Evolutionary conservation across 2,888 invertebrate genomes (phyloP).

Genomic region (Elysia crispata): DNA sequence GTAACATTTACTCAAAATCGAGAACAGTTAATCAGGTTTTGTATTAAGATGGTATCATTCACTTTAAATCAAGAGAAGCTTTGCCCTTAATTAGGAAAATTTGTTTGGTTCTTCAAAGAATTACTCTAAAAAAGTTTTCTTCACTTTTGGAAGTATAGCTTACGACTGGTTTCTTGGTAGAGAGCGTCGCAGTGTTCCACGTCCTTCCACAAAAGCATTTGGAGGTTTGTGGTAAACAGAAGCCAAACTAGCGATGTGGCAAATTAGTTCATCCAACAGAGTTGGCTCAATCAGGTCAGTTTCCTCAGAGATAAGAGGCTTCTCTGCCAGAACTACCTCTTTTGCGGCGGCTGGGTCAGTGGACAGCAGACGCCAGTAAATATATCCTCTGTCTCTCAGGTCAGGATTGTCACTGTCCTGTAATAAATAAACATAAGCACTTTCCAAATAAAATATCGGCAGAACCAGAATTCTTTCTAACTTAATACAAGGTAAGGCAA

Average conservation of each 20-base stretch:
- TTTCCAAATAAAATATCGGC: no score
- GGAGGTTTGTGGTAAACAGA: conserved; percentile 99
- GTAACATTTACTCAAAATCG: no score
- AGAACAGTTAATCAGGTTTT: no score
- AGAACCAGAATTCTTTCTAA: no score
- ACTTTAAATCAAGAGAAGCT: no score
- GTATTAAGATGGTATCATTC: no score
- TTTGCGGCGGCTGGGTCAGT: conserved; percentile 99
- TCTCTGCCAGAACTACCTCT: conserved; percentile 98
- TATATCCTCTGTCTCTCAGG: conserved; percentile 97
- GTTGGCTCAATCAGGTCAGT: conserved; percentile 98
- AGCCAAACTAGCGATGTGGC: conserved; percentile 98
- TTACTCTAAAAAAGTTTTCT: no score
- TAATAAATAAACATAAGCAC: neutral
- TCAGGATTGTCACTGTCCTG: conserved; percentile 98
- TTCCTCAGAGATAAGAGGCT: conserved; percentile 99
- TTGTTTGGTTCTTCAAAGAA: no score
- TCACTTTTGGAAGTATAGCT: conserved; percentile 50
- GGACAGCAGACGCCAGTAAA: conserved; percentile 98
- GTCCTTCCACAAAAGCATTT: conserved; percentile 96
- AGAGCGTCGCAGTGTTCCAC: conserved; percentile 64
- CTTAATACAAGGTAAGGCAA: no score
- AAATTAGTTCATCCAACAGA: conserved; percentile 96
- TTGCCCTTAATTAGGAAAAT: no score
- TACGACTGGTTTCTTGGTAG: conserved; percentile 71